Conservation (phyloP, 2,113 vertebrate species). For the Dasypus novemcinctus region DNA sequence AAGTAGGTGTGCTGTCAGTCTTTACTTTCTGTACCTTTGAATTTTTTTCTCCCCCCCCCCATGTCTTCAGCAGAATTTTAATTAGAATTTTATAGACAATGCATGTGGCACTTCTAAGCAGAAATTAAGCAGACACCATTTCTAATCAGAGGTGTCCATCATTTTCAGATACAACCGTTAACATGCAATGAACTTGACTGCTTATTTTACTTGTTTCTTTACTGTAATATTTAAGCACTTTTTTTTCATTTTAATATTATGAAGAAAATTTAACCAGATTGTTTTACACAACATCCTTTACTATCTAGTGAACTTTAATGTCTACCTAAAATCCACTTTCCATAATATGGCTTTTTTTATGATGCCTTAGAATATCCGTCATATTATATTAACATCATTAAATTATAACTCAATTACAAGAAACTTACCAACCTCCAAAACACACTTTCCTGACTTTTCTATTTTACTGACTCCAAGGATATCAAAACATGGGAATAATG, state of each 20-base stretch:
- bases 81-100: not conserved
- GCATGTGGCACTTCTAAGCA: too few species aligned
- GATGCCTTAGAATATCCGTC: not conserved
- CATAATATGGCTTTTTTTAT: not conserved
- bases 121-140: not conserved
- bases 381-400: not conserved
- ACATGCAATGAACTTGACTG: not conserved
- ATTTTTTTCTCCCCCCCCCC: not conserved
- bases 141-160: not conserved
- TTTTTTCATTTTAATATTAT: not conserved
- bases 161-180: not conserved
- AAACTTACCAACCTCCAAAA: not conserved
- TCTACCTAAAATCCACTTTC: not conserved
- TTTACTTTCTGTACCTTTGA: not conserved
- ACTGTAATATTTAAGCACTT: not conserved
- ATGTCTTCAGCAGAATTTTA: not conserved
- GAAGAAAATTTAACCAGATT: not conserved
- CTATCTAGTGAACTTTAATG: not conserved
- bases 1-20: not conserved
- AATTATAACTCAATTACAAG: not conserved
- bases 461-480: not conserved
- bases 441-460: not conserved
- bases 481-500: not conserved
- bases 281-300: not conserved
- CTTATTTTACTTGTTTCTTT: not conserved